A percentile compares a stretch with the other conserved stretches of the same genome.
phyloP scores from a whole-genome alignment of 53 echinoderm and acorn worm genomes.

The Temnopleurus reevesii region DNA sequence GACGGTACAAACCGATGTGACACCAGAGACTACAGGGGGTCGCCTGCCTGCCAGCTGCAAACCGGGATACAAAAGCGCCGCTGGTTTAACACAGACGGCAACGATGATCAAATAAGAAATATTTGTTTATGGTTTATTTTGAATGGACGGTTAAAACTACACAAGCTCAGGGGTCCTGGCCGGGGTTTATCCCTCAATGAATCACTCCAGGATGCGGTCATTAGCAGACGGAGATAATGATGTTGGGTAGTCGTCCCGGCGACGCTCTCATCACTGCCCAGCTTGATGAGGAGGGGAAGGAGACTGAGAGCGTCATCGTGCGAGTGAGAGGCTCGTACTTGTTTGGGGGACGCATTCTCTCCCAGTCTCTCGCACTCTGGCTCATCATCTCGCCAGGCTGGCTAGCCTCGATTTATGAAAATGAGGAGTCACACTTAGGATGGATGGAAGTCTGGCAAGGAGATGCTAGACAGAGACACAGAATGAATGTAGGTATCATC shows the following conservation, averaged over 20 bases:
- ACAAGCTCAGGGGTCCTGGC: conserved; percentile 19
- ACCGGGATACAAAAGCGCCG: not conserved
- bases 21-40: conserved; percentile 20
- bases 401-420: conserved; percentile 54
- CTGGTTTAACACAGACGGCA: not conserved
- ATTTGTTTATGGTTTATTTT: conserved; percentile 54
- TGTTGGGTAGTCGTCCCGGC: not conserved
- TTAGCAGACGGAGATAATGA: conserved; percentile 40
- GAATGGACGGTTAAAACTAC: conserved; percentile 30
- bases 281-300: conserved; percentile 20
- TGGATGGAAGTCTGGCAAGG: not conserved
- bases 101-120: conserved; percentile 31
- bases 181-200: conserved; percentile 42
- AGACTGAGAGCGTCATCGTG: not conserved
- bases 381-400: not conserved
- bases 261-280: not conserved
- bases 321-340: not conserved
- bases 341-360: not conserved
- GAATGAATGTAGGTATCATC: not conserved
- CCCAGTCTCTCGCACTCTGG: not conserved
- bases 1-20: not conserved
- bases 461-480: not conserved
- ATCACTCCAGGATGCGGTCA: conserved; percentile 45
- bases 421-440: not conserved
- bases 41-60: conserved; percentile 55